Evolutionary conservation across 2,797 vertebrate genomes (phyloP).

Genomic region (Liparis tanakae): DNA sequence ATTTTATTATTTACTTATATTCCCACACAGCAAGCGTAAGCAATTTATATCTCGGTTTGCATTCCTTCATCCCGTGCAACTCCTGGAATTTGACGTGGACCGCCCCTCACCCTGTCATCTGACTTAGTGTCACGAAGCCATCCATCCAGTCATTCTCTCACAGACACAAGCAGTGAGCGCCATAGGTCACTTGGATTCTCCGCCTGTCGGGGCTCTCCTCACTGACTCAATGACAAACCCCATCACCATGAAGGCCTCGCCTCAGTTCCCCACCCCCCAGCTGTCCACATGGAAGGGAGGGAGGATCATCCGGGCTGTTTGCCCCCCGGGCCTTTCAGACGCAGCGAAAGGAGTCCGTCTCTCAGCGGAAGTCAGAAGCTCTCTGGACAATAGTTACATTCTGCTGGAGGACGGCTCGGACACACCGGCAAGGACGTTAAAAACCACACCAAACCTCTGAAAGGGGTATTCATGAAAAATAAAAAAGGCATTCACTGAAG

Average conservation of each 20-base stretch:
- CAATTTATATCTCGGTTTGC: slow-evolving; percentile 16
- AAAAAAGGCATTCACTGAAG: slow-evolving; percentile 34
- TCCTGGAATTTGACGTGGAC: slow-evolving; percentile 32
- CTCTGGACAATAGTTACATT: slow-evolving; percentile 75
- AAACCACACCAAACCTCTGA: slow-evolving; percentile 31
- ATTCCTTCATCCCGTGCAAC: slow-evolving; percentile 43
- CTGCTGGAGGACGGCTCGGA: slow-evolving; percentile 47
- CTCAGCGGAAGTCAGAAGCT: slow-evolving; percentile 55
- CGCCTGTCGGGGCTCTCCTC: slow-evolving; percentile 29
- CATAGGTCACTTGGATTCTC: slow-evolving; percentile 59
- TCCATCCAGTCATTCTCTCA: slow-evolving; percentile 44
- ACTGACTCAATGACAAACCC: slow-evolving; percentile 59
- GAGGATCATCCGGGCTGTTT: slow-evolving; percentile 36
- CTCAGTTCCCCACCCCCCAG: slow-evolving; percentile 47
- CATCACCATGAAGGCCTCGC: slow-evolving; percentile 45
- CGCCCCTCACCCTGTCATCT: slow-evolving; percentile 36
- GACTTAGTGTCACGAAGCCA: slow-evolving; percentile 62
- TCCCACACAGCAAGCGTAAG: background rate
- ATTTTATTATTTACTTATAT: background rate
- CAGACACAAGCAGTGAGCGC: slow-evolving; percentile 35
- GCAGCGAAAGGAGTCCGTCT: slow-evolving; percentile 68
- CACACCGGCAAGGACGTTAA: slow-evolving; percentile 16
- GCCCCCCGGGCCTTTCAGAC: slow-evolving; percentile 50
- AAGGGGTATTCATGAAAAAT: background rate
- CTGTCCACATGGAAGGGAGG: slow-evolving; percentile 53